Evolutionary conservation across 1,140 invertebrate species (phyloP).

Genomic region (Ooceraea biroi): DNA sequence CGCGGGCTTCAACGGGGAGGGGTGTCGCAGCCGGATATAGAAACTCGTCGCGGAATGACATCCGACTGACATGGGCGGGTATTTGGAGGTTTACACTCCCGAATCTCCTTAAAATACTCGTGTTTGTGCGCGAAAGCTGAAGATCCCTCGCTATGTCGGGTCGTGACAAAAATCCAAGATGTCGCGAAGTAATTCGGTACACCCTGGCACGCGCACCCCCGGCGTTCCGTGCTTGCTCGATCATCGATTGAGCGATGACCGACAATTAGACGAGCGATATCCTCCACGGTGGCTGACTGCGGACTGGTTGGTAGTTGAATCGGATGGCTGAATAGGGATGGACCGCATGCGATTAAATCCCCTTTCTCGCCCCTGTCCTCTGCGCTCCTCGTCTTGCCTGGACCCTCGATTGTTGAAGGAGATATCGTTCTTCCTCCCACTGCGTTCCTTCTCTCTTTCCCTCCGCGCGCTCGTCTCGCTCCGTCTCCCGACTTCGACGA

Average conservation of each 20-base stretch:
- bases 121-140: not conserved
- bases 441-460: conserved; percentile 3
- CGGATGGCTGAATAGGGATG: conserved; percentile 61
- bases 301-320: conserved; percentile 49
- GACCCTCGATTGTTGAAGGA: conserved; percentile 51
- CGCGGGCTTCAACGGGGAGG: conserved; percentile 55
- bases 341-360: conserved; percentile 71
- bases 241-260: conserved; percentile 60
- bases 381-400: conserved; percentile 12
- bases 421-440: conserved; percentile 25
- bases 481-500: conserved; percentile 17
- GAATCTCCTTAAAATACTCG: not conserved
- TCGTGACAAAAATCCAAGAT: not conserved
- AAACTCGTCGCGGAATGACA: conserved; percentile 61
- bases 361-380: not conserved
- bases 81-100: not conserved
- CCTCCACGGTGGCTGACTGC: conserved; percentile 67
- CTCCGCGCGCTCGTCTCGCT: not conserved
- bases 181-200: not conserved
- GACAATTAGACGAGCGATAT: conserved; percentile 64
- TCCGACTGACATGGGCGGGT: not conserved
- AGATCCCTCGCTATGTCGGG: not conserved
- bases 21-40: conserved; percentile 61
- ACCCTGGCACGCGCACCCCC: conserved; percentile 25
- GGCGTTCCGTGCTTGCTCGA: conserved; percentile 24